Conservation (phyloP, 2,113 vertebrate species). For the Heptranchias perlo region DNA sequence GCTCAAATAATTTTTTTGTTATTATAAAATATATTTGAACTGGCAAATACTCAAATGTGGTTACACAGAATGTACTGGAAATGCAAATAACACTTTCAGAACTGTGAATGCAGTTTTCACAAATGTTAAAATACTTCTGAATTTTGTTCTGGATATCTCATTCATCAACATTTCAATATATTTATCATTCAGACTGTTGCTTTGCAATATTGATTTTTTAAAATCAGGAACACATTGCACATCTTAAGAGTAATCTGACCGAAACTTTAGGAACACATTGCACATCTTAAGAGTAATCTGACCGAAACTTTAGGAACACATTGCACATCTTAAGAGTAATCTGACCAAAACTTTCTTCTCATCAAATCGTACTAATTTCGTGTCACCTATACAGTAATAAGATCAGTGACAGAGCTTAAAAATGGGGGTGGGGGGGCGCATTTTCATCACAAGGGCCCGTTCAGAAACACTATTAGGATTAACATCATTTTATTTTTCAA, state of each 20-base stretch:
- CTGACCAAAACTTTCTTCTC: not conserved
- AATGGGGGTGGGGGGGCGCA: not conserved
- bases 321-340: not conserved
- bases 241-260: too few species aligned
- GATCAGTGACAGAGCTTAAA: not conserved
- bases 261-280: not conserved
- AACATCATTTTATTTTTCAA: not conserved
- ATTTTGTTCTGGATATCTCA: not conserved
- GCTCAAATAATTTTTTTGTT: slow-evolving; percentile 2
- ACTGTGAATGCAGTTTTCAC: not conserved
- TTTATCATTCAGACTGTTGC: not conserved
- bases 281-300: too few species aligned
- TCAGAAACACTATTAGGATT: not conserved
- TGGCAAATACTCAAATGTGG: slow-evolving; percentile 4
- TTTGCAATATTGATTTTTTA: not conserved
- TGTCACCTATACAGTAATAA: not conserved
- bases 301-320: not conserved
- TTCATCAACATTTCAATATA: slow-evolving; percentile 1
- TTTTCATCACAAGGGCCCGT: not conserved
- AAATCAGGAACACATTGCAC: not conserved
- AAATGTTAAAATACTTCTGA: not conserved
- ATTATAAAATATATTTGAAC: slow-evolving; percentile 25
- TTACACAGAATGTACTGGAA: not conserved
- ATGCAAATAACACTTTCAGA: not conserved
- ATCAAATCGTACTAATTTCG: not conserved